A percentile compares a stretch with the other conserved stretches of the same genome.
phyloP scores from a whole-genome alignment of 2,113 vertebrate species.

The Phalacrocorax aristotelis region DNA sequence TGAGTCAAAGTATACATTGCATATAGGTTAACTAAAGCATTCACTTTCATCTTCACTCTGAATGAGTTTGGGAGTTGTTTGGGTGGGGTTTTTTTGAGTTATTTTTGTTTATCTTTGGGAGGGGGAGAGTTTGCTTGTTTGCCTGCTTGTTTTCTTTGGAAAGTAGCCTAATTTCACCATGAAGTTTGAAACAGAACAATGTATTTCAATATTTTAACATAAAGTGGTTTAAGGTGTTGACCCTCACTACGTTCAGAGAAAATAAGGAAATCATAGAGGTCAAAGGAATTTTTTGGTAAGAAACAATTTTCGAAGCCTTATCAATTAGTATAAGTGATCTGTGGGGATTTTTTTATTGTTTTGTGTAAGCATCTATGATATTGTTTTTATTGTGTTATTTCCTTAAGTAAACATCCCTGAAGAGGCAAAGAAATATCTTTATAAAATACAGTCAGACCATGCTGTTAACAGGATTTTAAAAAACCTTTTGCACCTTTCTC shows the following conservation, averaged over 20 bases:
- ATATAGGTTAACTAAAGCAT: background rate
- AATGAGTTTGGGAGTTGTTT: background rate
- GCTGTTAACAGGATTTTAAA: background rate
- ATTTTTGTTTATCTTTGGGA: background rate
- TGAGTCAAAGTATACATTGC: background rate
- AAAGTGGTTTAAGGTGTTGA: background rate
- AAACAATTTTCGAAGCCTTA: background rate
- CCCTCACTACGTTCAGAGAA: background rate
- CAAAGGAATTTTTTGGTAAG: background rate
- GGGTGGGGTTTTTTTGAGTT: rapidly evolving
- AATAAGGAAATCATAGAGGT: background rate
- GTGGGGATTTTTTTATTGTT: background rate
- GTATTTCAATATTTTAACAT: background rate
- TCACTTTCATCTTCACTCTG: background rate
- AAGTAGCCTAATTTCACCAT: background rate
- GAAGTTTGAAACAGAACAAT: background rate
- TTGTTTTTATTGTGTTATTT: background rate
- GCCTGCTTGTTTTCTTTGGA: background rate
- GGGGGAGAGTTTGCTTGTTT: background rate
- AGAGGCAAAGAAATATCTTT: background rate
- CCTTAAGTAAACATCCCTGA: background rate
- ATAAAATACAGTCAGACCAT: background rate
- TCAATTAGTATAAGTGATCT: background rate
- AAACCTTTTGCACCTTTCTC: background rate
- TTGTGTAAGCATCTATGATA: background rate